Percentiles rank a stretch among this genome's conserved stretches.
Evolutionary conservation across 2,888 invertebrate species (phyloP).

Genomic region (Lithophane semibrunnea): DNA sequence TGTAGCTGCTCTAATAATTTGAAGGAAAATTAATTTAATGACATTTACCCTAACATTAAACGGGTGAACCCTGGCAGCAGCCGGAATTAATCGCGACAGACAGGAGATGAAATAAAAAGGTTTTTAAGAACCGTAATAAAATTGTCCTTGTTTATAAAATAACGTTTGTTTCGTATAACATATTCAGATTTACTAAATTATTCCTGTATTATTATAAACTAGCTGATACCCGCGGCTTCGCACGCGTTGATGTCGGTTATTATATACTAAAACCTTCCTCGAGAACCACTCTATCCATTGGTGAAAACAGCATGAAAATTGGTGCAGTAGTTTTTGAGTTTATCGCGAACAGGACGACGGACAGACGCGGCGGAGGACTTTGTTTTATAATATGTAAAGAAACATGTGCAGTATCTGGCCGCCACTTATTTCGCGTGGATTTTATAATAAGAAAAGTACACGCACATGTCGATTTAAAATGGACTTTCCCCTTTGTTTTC

Average conservation of each 20-base stretch:
- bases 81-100: constrained; percentile 47
- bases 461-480: background rate
- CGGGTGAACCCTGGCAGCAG: constrained; percentile 34
- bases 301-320: too few relatives aligned
- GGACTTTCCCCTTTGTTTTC: background rate
- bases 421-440: background rate
- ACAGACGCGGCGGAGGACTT: too few relatives aligned
- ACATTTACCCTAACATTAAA: constrained; percentile 52
- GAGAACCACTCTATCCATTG: too few relatives aligned
- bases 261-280: too few relatives aligned
- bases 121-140: constrained; percentile 51
- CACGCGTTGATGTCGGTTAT: too few relatives aligned
- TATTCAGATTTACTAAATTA: constrained; percentile 13
- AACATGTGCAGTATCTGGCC: background rate
- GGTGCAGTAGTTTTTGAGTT: too few relatives aligned
- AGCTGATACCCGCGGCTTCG: too few relatives aligned
- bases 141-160: constrained; percentile 43
- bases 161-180: constrained; percentile 13
- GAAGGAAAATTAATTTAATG: constrained; percentile 46
- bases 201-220: background rate
- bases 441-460: background rate
- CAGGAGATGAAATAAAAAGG: constrained; percentile 58
- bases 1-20: background rate
- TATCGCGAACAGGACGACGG: background rate
- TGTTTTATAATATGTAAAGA: too few relatives aligned